Conservation (phyloP, 2,113 vertebrate species). For the Pseudorhombus dupliciocellatus region DNA sequence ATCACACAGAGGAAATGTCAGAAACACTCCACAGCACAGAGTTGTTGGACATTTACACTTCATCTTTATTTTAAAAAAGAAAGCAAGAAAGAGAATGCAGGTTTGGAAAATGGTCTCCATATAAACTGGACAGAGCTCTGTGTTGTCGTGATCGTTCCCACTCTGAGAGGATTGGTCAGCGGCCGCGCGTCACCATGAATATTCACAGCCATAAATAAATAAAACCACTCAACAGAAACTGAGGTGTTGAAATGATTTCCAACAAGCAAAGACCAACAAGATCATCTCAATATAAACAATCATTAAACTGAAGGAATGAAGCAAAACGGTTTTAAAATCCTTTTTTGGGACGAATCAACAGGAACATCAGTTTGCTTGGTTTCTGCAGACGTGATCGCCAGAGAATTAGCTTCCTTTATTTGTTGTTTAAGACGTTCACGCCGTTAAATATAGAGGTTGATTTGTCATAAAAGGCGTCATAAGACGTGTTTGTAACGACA, state of each 20-base stretch:
- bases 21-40: no score
- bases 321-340: no score
- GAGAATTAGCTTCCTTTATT: background rate
- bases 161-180: background rate
- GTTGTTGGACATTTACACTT: slow-evolving; percentile 13
- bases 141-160: no score
- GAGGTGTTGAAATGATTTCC: background rate
- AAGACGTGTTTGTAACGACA: background rate
- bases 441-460: background rate
- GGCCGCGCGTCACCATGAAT: background rate
- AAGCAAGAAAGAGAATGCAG: background rate
- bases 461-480: background rate
- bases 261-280: background rate
- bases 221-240: background rate
- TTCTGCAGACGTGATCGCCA: background rate
- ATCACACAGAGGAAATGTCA: background rate
- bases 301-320: no score
- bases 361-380: no score
- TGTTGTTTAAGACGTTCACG: no score
- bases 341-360: no score
- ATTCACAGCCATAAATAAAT: background rate
- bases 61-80: background rate
- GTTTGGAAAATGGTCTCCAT: slow-evolving; percentile 7
- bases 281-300: background rate
- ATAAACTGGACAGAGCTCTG: background rate